Base-by-base conservation (phyloP, 2,113 vertebrate species). In the Otis tarda region DNA sequence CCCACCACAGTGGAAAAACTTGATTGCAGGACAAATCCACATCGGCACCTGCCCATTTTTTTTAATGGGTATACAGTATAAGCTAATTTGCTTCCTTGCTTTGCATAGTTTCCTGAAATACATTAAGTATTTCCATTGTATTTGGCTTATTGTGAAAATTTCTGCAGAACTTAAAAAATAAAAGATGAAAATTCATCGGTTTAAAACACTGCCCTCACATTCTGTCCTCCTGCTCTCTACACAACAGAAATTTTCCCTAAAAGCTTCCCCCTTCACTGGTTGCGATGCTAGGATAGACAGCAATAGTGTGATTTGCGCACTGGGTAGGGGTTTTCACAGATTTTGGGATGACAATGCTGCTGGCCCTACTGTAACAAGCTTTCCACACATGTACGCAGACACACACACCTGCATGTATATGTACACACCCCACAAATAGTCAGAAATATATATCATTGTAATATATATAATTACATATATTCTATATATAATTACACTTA, bases 401-500 rank as follows among this genome's bases (percentile, higher is more conserved):
- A 92, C 56, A 52, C 70, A 47, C 35, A 45, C 19, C 28, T 41
- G 73, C 35, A 3, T 4, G n/a, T 57, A 83, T 57, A 43, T 33
- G 89, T 65, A 89, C 43, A 37, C 63, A 18, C 15, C 5, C 10
- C 33, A 67, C 37, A 86, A 8, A 73, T 21, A 73, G 2, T 31
- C 12, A 89, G 87, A 93, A 93, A 91, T 89, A 96, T 83, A 89
- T 83, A 90, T 67, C 7, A 14, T 43, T 43, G 41, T 43, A 43
- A 43, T 43, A 43, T 15, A 41, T 41, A 41, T 41, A 41, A 41
- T 53, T 53, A 53, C 27, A 53, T 22, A 22, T 50, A 12, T 25
- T 30, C 14, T 37, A 57, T 56, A 89, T 55, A 70, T 86, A 65
- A 23, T 27, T 65, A 52, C 75, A 31, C 43, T 41, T 41, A 41